These are phyloP conservation scores for Ferdinandea cuprea DNA, from an alignment of 2,888 invertebrate species.

Conservation along the genomic window DNA sequence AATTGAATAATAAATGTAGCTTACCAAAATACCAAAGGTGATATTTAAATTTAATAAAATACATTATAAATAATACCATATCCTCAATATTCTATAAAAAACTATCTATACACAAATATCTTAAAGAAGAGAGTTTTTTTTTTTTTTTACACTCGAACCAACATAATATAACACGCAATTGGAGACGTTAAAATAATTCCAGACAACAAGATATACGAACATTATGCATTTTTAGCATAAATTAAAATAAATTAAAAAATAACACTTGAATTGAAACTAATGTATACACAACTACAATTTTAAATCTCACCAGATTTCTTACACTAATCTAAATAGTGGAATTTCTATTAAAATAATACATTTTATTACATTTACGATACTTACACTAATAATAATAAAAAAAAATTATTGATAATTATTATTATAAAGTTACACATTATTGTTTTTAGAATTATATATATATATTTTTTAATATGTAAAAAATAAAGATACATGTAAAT, in stretches of 20 bases:
- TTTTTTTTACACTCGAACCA: slow-evolving; percentile 15
- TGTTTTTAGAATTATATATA: slow-evolving; percentile 44
- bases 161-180: slow-evolving; percentile 1
- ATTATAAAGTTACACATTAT: slow-evolving; percentile 14
- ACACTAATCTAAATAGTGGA: slow-evolving; percentile 66
- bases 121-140: slow-evolving; percentile 7
- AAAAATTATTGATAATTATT: slow-evolving; percentile 30
- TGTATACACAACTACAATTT: slow-evolving; percentile 44
- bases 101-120: slow-evolving; percentile 36
- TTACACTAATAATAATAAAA: slow-evolving; percentile 49
- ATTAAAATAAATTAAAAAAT: slow-evolving; percentile 10
- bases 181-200: background rate
- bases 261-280: slow-evolving; percentile 13
- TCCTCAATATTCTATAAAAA: slow-evolving; percentile 47
- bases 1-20: slow-evolving; percentile 39
- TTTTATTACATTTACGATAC: slow-evolving; percentile 50
- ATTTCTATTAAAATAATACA: slow-evolving; percentile 63
- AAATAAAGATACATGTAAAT: slow-evolving; percentile 27
- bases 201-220: slow-evolving; percentile 47
- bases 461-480: slow-evolving; percentile 29
- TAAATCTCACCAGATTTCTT: slow-evolving; percentile 48
- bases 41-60: slow-evolving; percentile 61
- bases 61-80: slow-evolving; percentile 14
- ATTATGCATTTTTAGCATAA: slow-evolving; percentile 53
- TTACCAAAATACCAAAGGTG: slow-evolving; percentile 74